Conservation (phyloP, 2,113 vertebrate genomes). For the Orcinus orca region DNA sequence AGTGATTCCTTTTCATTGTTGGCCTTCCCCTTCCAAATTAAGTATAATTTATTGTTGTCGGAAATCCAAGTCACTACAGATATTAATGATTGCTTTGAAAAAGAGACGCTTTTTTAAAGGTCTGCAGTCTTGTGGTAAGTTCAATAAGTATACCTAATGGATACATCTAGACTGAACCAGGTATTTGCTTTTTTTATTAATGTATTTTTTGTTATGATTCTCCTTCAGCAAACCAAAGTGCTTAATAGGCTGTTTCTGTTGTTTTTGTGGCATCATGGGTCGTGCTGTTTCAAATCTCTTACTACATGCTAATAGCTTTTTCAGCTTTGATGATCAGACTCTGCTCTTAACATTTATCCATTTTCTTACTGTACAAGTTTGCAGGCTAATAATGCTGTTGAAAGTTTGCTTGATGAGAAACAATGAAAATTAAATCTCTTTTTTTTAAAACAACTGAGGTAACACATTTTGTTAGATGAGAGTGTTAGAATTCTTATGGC, state of each 20-base stretch:
- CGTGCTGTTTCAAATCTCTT: neutral
- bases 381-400: slow-evolving; percentile 22
- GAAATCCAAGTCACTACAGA: neutral
- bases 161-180: neutral
- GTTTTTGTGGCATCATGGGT: neutral
- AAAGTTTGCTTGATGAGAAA: slow-evolving; percentile 52
- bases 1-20: neutral
- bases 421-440: slow-evolving; percentile 53
- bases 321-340: slow-evolving; percentile 19
- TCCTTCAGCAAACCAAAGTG: neutral
- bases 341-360: slow-evolving; percentile 17
- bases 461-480: slow-evolving; percentile 52
- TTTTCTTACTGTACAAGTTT: neutral
- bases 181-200: neutral
- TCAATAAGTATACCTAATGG: neutral
- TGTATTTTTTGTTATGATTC: neutral
- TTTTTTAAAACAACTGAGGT: slow-evolving; percentile 26
- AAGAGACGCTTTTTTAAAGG: neutral
- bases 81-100: slow-evolving; percentile 26
- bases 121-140: neutral
- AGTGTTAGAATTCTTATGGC: slow-evolving; percentile 2
- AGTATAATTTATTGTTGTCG: slow-evolving; percentile 11
- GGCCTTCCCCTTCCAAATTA: neutral
- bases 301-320: neutral
- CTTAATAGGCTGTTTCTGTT: neutral